phyloP scores from a whole-genome alignment of 1,140 invertebrate species.

The Caenorhabditis brenneri region DNA sequence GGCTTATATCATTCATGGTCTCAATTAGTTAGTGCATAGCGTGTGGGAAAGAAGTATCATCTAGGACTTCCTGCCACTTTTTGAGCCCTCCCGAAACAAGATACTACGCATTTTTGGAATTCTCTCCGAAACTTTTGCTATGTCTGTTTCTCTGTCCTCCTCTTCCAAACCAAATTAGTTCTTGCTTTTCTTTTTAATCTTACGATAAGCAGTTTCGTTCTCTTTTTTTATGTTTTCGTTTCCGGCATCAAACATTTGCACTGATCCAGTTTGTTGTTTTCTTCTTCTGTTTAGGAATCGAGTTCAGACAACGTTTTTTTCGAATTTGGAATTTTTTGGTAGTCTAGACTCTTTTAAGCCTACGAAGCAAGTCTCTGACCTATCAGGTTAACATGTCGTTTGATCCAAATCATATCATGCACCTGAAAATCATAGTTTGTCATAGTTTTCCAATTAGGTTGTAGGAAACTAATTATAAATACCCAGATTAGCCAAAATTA shows the following conservation, averaged over 20 bases:
- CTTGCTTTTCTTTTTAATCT: slow-evolving; percentile 30
- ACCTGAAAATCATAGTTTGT: too few relatives aligned
- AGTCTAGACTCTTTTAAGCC: too few relatives aligned
- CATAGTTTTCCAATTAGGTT: too few relatives aligned
- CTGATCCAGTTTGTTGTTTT: background rate
- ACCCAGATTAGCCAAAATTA: too few relatives aligned
- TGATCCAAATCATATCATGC: too few relatives aligned
- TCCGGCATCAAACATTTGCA: background rate
- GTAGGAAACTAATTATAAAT: too few relatives aligned
- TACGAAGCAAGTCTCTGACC: too few relatives aligned
- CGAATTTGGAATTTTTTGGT: background rate
- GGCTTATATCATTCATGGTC: background rate
- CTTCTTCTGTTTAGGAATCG: background rate
- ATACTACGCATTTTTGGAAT: slow-evolving; percentile 25
- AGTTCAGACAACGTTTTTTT: background rate
- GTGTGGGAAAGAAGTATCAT: slow-evolving; percentile 17
- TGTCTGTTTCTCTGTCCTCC: background rate
- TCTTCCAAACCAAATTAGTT: slow-evolving; percentile 30
- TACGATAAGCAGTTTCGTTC: background rate
- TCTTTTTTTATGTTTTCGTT: slow-evolving; percentile 19
- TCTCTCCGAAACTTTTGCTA: background rate
- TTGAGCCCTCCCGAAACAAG: slow-evolving; percentile 4
- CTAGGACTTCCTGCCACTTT: background rate
- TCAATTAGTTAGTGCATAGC: slow-evolving; percentile 14
- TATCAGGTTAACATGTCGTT: too few relatives aligned